These are phyloP conservation scores for Myotis yumanensis DNA, from an alignment of 2,113 vertebrate species.

Conservation along the genomic window DNA sequence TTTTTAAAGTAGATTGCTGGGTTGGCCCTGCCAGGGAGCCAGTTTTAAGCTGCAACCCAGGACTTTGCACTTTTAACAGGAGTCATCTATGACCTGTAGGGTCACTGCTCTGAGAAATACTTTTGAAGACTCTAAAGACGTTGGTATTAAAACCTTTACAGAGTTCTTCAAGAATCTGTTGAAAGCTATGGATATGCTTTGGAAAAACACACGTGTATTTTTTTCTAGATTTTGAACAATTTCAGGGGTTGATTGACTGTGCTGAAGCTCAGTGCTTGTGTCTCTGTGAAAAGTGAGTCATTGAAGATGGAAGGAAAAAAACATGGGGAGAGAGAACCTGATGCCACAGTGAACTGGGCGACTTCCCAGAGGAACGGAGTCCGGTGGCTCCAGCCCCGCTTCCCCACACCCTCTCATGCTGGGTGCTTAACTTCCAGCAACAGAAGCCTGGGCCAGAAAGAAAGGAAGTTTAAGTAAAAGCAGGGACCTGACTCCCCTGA, in stretches of 20 bases:
- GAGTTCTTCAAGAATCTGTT: not conserved
- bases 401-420: not conserved
- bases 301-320: not conserved
- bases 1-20: not conserved
- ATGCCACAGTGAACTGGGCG: rapidly evolving
- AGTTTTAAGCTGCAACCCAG: not conserved
- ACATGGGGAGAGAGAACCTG: no score
- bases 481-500: not conserved
- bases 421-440: not conserved
- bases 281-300: not conserved
- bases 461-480: not conserved
- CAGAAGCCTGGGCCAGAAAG: not conserved
- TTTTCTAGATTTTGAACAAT: not conserved
- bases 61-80: not conserved
- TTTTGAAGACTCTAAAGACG: not conserved
- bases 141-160: not conserved
- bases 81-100: not conserved
- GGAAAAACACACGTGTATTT: not conserved
- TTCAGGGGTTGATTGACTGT: not conserved
- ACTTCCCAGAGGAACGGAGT: not conserved
- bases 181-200: not conserved
- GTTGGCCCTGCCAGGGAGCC: not conserved
- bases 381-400: rapidly evolving
- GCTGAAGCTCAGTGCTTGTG: not conserved
- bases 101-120: not conserved